Evolutionary conservation across 2,888 invertebrate species (phyloP).

Genomic region (Andrena praecox): DNA sequence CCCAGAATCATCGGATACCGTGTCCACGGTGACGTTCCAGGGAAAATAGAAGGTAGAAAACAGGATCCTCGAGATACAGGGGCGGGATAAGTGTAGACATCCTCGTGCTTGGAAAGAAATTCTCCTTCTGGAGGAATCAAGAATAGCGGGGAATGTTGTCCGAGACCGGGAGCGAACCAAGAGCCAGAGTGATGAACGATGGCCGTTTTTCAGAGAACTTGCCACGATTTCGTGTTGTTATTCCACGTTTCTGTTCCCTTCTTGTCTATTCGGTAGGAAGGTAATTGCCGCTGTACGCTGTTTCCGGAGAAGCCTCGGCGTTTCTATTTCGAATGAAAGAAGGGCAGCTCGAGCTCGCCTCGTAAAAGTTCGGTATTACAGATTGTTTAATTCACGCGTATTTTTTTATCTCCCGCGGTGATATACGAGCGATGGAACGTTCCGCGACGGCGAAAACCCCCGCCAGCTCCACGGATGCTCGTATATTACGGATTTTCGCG

Average conservation of each 20-base stretch:
- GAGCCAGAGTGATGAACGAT: constrained; percentile 2
- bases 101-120: constrained; percentile 34
- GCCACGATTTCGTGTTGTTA: background rate
- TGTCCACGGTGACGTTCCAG: background rate
- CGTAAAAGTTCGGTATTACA: background rate
- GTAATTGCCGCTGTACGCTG: background rate
- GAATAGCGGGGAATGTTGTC: constrained; percentile 13
- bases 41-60: constrained; percentile 13
- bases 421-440: constrained; percentile 26
- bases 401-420: constrained; percentile 1
- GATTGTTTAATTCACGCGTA: constrained; percentile 14
- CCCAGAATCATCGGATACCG: constrained; percentile 20
- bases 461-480: background rate
- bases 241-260: background rate
- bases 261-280: background rate
- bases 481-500: constrained; percentile 34
- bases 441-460: background rate
- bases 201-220: constrained; percentile 27
- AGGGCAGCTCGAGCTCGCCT: background rate
- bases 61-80: constrained; percentile 32
- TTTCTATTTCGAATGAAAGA: background rate
- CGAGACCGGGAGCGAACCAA: background rate
- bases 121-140: constrained; percentile 16
- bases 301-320: background rate
- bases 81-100: constrained; percentile 46